A percentile compares a stretch with the other conserved stretches of the same genome.
phyloP scores from a whole-genome alignment of 2,113 vertebrate genomes.

The Scomber japonicus region DNA sequence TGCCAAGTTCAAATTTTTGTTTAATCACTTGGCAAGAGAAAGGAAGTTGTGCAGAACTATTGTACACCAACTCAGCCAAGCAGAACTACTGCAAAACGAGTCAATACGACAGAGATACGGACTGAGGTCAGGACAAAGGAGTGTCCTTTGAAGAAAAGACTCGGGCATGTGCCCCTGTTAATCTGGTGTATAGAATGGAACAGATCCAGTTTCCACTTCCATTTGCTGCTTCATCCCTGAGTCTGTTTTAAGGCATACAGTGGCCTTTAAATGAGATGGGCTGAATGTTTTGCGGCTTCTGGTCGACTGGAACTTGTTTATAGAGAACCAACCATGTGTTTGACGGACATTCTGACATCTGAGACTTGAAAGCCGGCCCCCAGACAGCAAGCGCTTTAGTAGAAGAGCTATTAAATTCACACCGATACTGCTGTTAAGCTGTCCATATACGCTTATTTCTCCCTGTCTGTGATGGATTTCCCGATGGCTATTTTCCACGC shows the following conservation, averaged over 20 bases:
- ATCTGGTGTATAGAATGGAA: conserved; percentile 49
- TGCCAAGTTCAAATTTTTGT: conserved; percentile 44
- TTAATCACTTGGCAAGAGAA: conserved; percentile 28
- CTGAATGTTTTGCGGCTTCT: no score
- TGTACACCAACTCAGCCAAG: not conserved
- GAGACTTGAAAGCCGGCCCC: no score
- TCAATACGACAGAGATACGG: not conserved
- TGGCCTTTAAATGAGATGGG: no score
- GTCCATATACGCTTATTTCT: no score
- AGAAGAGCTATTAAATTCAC: no score
- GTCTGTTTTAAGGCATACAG: conserved; percentile 33
- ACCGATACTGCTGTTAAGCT: no score
- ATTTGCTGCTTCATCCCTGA: conserved; percentile 48
- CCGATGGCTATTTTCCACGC: no score
- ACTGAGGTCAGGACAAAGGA: conserved; percentile 11
- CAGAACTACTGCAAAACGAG: conserved; percentile 14
- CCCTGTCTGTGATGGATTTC: no score
- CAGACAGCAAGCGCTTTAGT: no score
- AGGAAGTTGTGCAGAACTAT: conserved; percentile 3
- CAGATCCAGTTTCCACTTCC: conserved; percentile 59
- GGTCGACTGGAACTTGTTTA: no score
- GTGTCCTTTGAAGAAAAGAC: conserved; percentile 37
- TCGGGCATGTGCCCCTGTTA: conserved; percentile 42
- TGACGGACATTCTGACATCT: no score
- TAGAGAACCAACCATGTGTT: no score